Percentiles rank a stretch among this genome's conserved stretches.
Evolutionary conservation across 2,888 invertebrate genomes (phyloP).

Genomic region (Cephonodes hylas): DNA sequence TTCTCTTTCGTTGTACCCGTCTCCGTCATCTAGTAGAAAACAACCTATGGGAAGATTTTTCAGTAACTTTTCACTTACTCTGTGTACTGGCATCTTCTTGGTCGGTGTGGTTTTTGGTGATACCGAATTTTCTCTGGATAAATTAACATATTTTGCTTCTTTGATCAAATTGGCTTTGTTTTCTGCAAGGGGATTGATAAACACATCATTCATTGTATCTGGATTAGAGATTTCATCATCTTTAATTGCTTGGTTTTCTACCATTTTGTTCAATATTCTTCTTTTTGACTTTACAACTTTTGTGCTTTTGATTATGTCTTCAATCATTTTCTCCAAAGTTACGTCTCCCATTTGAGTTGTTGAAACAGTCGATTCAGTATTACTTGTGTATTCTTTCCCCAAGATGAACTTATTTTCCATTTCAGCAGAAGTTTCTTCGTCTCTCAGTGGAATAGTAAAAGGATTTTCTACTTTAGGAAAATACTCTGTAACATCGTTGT

Average conservation of each 20-base stretch:
- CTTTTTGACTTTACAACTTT: conserved; percentile 71
- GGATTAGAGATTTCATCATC: conserved; percentile 56
- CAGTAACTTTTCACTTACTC: conserved; percentile 61
- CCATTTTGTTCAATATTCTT: conserved; percentile 54
- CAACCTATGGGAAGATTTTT: conserved; percentile 73
- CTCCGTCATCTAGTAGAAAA: conserved; percentile 71
- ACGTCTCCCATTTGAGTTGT: conserved; percentile 78
- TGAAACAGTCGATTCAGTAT: conserved; percentile 70
- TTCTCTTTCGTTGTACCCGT: conserved; percentile 76
- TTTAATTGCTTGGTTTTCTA: conserved; percentile 32
- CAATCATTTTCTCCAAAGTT: conserved; percentile 82
- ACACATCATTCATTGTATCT: conserved; percentile 61
- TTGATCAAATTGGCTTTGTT: conserved; percentile 68
- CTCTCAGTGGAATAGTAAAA: conserved; percentile 60
- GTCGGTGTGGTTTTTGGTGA: conserved; percentile 66
- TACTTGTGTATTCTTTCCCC: conserved; percentile 59
- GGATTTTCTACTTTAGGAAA: conserved; percentile 76
- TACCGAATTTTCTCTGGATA: conserved; percentile 71
- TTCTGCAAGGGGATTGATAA: conserved; percentile 68
- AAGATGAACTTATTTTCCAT: conserved; percentile 77
- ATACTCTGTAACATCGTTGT: conserved; percentile 73
- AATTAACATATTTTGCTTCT: conserved; percentile 68
- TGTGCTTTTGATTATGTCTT: conserved; percentile 82
- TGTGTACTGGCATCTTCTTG: conserved; percentile 59
- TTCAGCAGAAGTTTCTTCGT: conserved; percentile 72